Conservation (phyloP, 2,888 invertebrate species). For the Mechanitis mazaeus region DNA sequence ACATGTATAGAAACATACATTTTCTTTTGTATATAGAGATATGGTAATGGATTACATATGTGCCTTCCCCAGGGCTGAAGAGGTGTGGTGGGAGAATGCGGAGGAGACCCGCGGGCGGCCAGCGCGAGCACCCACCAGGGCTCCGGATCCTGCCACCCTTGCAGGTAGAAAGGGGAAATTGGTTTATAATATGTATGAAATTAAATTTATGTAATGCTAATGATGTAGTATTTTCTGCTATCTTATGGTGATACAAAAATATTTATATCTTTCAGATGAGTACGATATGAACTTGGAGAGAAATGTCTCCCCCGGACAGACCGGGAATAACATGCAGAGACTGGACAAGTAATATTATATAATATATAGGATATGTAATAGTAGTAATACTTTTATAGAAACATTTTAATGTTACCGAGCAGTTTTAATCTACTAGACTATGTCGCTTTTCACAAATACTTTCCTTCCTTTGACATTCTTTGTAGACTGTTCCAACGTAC, state of each 20-base stretch:
- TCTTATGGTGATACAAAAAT: neutral
- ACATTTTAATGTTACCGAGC: no score
- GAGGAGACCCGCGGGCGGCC: constrained; percentile 61
- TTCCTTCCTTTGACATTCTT: neutral
- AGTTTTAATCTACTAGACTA: neutral
- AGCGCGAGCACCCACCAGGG: constrained; percentile 56
- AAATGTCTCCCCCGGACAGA: constrained; percentile 54
- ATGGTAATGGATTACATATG: no score
- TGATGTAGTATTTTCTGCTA: no score
- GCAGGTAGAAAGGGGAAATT: constrained; percentile 61
- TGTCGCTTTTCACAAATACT: neutral
- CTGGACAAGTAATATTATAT: constrained; percentile 57
- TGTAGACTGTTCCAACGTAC: constrained; percentile 84
- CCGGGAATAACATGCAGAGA: constrained; percentile 69
- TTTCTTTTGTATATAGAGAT: no score
- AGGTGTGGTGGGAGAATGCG: constrained; percentile 63
- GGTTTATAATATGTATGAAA: no score
- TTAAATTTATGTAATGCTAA: no score
- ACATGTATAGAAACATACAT: no score
- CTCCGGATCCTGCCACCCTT: constrained; percentile 59
- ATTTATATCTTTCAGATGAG: constrained; percentile 50
- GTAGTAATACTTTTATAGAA: no score
- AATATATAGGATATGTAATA: neutral
- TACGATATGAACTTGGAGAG: constrained; percentile 62
- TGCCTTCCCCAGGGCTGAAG: constrained; percentile 33